Base-by-base conservation (phyloP, 2,888 invertebrate species). In the Drosophila longiperda region DNA sequence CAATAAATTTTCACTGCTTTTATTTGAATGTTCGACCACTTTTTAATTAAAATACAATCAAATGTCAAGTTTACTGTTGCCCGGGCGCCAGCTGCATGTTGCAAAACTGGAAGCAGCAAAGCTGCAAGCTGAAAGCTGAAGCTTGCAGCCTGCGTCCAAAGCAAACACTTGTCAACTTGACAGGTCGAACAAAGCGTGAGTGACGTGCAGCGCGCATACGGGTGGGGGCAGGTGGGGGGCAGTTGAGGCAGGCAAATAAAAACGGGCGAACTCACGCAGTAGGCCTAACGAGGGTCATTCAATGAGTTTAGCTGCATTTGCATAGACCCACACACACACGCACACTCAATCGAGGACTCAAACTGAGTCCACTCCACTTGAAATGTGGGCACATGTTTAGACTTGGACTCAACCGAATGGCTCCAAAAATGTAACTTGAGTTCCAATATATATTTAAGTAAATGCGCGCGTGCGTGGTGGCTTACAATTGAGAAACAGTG, bases 381-480 rank as follows among this genome's bases (percentile, higher is more conserved):
- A 65, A 84, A 89, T 87, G 89, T 86, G 85, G 85, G 85, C 89
- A 73, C 75, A 85, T 73, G 80, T 55, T 84, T 55, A 33, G 77
- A 80, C 63, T 63, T 33, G 52, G 63, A 58, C 53, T 58, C 57
- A 20, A 49, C 53, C 66, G 38, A 50, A 49, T 50, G 48, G 77
- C 57, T 62, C 33, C 57, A 29, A 53, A 29, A 53, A 63, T 82
- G 80, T 66, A 83, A 88, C 87, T 83, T 73, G 87, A 80, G 89
- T 87, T 90, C 65, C 75, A 68, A 68, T 87, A 75, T 88, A 80
- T 78, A 85, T 81, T 87, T 84, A 87, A 73, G 88, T 84, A 89
- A 90, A 87, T 90, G 90, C 86, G 90, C 91, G 91, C 86, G 88
- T 87, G 91, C 90, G 85, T 90, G 85, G 85, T 85, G 85, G 90